phyloP scores from a whole-genome alignment of 2,888 invertebrate genomes.

The Ryuthela nishihirai region DNA sequence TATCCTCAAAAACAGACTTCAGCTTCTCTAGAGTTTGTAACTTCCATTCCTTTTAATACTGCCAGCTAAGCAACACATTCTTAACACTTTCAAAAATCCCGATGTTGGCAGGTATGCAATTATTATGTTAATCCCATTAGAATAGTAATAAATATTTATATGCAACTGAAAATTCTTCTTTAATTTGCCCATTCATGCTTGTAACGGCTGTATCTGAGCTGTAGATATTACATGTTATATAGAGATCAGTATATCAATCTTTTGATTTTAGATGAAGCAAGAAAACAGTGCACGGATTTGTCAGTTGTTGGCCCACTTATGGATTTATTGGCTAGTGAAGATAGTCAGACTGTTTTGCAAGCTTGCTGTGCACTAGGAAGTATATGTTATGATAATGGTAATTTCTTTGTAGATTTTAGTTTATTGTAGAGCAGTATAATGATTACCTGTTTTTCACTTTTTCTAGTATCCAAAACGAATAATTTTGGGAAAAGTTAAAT shows the following conservation, averaged over 20 bases:
- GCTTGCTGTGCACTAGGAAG: slow-evolving; percentile 79
- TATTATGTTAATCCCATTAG: too few relatives aligned
- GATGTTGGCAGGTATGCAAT: too few relatives aligned
- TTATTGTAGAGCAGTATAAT: not conserved
- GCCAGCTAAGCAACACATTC: too few relatives aligned
- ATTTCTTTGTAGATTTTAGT: slow-evolving; percentile 44
- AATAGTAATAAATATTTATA: too few relatives aligned
- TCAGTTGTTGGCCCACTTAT: slow-evolving; percentile 47
- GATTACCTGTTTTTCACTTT: not conserved
- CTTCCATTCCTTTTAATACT: too few relatives aligned
- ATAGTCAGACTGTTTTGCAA: slow-evolving; percentile 60
- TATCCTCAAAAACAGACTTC: too few relatives aligned
- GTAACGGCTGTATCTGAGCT: too few relatives aligned
- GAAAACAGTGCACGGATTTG: slow-evolving; percentile 59
- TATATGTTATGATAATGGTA: slow-evolving; percentile 81
- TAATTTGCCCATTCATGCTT: too few relatives aligned
- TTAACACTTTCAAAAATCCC: too few relatives aligned
- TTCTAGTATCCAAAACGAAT: not conserved
- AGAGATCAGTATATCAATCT: not conserved
- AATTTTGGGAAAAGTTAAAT: not conserved
- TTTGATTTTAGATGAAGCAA: slow-evolving; percentile 59
- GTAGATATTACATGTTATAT: not conserved
- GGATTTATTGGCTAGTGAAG: slow-evolving; percentile 43
- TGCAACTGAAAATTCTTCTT: too few relatives aligned
- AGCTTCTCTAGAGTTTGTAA: too few relatives aligned